phyloP scores from a whole-genome alignment of 2,113 vertebrate genomes.

The Stegostoma tigrinum region DNA sequence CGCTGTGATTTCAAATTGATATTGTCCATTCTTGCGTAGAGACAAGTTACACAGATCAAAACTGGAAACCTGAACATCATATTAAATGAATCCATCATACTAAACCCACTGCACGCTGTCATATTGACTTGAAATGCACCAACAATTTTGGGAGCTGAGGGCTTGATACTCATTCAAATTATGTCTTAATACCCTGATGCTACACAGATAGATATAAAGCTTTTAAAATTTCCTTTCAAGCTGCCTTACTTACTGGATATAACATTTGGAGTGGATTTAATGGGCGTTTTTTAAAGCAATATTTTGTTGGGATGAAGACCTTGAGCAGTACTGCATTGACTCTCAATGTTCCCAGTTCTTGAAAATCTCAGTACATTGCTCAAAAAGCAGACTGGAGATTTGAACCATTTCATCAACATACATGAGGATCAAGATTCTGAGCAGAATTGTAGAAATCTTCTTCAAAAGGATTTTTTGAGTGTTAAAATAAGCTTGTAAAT shows the following conservation, averaged over 20 bases:
- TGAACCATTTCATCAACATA: background rate
- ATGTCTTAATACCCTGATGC: background rate
- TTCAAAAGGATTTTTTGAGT: slow-evolving; percentile 15
- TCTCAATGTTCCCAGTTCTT: background rate
- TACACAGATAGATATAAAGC: background rate
- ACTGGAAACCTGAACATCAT: background rate
- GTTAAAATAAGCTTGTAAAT: background rate
- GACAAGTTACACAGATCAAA: background rate
- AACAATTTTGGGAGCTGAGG: background rate
- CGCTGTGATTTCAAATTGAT: background rate
- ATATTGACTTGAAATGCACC: background rate
- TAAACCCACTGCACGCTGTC: background rate
- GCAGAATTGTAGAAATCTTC: background rate
- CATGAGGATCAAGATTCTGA: background rate
- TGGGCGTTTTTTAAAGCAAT: background rate
- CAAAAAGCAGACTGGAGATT: background rate
- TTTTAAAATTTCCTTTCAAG: background rate
- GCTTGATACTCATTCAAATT: background rate
- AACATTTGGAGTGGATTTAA: background rate
- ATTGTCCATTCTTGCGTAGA: background rate
- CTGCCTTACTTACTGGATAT: background rate
- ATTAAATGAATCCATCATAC: background rate
- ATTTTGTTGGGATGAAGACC: background rate
- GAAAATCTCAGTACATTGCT: background rate
- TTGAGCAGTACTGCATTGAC: background rate